phyloP scores from a whole-genome alignment of 2,113 vertebrate genomes.

The Scortum barcoo region DNA sequence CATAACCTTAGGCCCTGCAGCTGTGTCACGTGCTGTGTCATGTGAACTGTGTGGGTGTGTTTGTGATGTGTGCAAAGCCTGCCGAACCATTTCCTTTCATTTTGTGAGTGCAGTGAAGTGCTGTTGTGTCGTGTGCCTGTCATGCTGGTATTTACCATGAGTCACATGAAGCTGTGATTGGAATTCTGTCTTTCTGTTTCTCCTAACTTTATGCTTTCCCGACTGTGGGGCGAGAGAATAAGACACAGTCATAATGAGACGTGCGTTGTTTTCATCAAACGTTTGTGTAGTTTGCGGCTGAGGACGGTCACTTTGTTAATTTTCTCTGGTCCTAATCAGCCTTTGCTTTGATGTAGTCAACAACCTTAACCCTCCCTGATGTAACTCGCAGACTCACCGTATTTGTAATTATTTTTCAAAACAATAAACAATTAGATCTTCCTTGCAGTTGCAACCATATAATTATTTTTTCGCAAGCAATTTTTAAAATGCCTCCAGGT shows the following conservation, averaged over 20 bases:
- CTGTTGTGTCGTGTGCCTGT: constrained; percentile 32
- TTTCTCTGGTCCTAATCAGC: background rate
- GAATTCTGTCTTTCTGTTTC: constrained; percentile 12
- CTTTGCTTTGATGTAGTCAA: background rate
- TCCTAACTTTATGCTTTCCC: background rate
- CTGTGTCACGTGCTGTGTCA: constrained; percentile 46
- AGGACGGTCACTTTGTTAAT: background rate
- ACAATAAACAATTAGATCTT: no score
- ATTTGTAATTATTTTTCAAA: no score
- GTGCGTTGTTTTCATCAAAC: background rate
- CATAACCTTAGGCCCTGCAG: constrained; percentile 36
- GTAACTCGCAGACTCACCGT: no score
- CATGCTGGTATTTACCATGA: constrained; percentile 6
- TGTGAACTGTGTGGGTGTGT: constrained; percentile 44
- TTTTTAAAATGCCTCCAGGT: background rate
- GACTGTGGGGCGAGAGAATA: background rate
- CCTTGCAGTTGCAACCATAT: background rate
- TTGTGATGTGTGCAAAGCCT: constrained; percentile 18
- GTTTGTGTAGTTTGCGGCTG: background rate
- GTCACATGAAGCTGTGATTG: background rate
- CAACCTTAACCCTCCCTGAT: no score
- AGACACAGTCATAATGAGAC: background rate
- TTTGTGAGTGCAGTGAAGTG: constrained; percentile 8
- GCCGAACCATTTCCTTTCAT: constrained; percentile 14
- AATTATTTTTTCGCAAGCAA: background rate